A percentile compares a stretch with the other conserved stretches of the same genome.
phyloP scores from a whole-genome alignment of 92 coral and sea anemone genomes.

The Pocillopora grandis region DNA sequence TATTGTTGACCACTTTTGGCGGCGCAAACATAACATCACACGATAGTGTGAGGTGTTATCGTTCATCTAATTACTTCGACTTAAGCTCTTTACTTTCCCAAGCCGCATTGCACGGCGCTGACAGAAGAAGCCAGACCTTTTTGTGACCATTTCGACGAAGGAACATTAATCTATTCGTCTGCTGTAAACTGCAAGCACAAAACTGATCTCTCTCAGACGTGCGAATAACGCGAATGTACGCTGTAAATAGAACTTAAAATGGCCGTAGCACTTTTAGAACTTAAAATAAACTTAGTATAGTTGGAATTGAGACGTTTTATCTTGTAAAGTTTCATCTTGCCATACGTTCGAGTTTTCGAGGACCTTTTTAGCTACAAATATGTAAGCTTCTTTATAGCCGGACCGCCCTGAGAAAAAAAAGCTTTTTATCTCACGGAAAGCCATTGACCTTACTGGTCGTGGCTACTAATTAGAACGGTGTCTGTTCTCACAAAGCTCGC shows the following conservation, averaged over 20 bases:
- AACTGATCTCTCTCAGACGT: background rate
- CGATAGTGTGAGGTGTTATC: background rate
- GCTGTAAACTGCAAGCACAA: background rate
- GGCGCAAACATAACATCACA: background rate
- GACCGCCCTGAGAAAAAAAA: background rate
- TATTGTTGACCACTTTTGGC: background rate
- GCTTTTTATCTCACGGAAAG: constrained; percentile 10
- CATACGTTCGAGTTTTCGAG: background rate
- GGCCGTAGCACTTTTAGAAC: background rate
- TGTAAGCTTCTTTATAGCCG: background rate
- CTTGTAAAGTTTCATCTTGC: background rate
- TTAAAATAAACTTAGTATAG: no score
- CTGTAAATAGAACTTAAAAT: background rate
- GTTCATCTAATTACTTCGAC: background rate
- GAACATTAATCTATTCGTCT: background rate
- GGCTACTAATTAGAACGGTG: background rate
- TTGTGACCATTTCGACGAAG: background rate
- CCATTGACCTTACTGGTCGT: background rate
- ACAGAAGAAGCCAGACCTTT: background rate
- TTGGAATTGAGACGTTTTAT: background rate
- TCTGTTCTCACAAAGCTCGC: background rate
- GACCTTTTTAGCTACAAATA: background rate
- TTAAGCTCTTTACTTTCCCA: background rate
- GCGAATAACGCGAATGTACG: background rate
- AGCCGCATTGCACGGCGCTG: background rate